Percentiles rank a stretch among this genome's conserved stretches.
These are phyloP conservation scores for Columbina picui DNA, from an alignment of 2,113 vertebrate genomes.

Conservation along the genomic window DNA sequence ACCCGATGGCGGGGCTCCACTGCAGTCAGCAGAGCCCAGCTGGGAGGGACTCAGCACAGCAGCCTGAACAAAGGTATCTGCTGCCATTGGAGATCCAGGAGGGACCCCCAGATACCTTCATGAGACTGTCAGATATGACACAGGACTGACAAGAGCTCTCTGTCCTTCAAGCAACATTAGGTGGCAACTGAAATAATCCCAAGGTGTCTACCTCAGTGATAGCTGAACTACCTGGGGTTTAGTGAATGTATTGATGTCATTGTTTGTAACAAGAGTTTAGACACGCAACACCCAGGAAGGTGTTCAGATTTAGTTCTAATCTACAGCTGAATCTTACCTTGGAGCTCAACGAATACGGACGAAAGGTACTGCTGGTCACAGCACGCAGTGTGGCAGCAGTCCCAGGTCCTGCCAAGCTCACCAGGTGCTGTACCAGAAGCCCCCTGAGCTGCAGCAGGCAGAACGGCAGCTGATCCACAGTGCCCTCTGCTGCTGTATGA, in stretches of 20 bases:
- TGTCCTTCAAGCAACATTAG: not conserved
- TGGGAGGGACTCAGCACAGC: not conserved
- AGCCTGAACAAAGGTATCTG: not conserved
- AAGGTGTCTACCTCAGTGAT: not conserved
- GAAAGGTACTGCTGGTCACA: not conserved
- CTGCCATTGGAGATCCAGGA: not conserved
- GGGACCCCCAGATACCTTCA: not conserved
- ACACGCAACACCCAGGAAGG: not conserved
- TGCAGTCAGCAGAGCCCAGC: not conserved
- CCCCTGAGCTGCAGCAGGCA: not conserved
- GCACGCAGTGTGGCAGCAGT: not conserved
- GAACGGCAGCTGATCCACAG: accelerated
- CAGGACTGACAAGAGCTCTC: not conserved
- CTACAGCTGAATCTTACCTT: not conserved
- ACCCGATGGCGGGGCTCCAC: not conserved
- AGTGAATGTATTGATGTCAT: not conserved
- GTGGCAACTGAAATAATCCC: not conserved
- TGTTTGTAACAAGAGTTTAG: not conserved
- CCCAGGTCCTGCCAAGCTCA: not conserved
- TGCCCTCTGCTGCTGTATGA: not conserved
- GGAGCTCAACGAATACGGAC: not conserved
- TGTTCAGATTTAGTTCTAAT: not conserved
- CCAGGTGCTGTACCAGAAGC: not conserved
- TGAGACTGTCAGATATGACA: not conserved
- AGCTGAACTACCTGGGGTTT: not conserved